Evolutionary conservation across 2,797 vertebrate species (phyloP), one percentile per base, ranked within the genome.

Genomic region (Anguilla megastoma): DNA sequence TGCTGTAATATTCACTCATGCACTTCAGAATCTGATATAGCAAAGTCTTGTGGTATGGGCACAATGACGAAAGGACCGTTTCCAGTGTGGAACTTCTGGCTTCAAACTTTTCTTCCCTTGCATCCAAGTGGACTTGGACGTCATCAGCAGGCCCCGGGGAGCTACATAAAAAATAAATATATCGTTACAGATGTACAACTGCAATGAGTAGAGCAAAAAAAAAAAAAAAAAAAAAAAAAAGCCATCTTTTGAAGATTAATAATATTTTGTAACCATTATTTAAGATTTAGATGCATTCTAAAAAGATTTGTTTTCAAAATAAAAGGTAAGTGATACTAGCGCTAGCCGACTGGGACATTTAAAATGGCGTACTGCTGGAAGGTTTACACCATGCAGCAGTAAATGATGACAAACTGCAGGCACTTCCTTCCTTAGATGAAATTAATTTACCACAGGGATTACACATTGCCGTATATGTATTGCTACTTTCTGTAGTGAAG

Each of bases 21-120:
- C 97, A 96, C 95, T 96, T 98, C 92, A 99, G 95, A 94, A 99
- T 97, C 94, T 96, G 94, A 94, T 96, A 95, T 92, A 98, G 95
- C 94, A 99, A 96, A 90, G 96, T 96, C 93, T 94, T 95, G 94
- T 99, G 99, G 93, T 96, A 96, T 88, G 94, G 95, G 94, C 99
- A 99, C 92, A 98, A 96, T 85, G 96, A 96, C 91, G 95, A 94
- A 92, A 99, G 95, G 95, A 99, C 96, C 92, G 94, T 96, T 94
- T 94, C 96, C 97, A 99, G 95, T 92, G 95, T 92, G 91, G 94
- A 95, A 93, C 94, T 95, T 96, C 90, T 94, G 94, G 93, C 93
- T 94, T 95, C 95, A 91, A 93, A 93, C 95, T 95, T 96, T 95
- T 96, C 96, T 93, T 95, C 95, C 95, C 95, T 95, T 92, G 82